Conservation (phyloP, 2,797 vertebrate species). For the Arctocebus calabarensis region DNA sequence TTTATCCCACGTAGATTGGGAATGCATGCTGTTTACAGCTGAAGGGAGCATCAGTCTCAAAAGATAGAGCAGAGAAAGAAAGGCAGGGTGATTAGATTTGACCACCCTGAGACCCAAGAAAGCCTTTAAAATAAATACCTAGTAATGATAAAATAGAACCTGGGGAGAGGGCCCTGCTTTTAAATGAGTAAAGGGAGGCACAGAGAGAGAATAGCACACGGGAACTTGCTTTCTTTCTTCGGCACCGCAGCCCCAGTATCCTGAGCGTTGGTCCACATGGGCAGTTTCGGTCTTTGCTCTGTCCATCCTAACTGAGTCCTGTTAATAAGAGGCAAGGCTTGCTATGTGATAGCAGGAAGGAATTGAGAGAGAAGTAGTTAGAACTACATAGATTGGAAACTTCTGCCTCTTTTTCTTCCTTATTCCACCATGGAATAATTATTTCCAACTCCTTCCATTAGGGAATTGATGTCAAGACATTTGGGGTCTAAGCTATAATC, state of each 20-base stretch:
- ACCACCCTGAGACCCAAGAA: neutral
- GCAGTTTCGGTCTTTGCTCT: neutral
- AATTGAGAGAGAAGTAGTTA: neutral
- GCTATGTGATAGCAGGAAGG: neutral
- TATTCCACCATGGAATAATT: neutral
- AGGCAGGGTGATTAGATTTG: neutral
- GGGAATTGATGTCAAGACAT: neutral
- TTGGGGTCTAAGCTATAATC: neutral
- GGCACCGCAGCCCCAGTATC: neutral
- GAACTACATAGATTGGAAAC: neutral
- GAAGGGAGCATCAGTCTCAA: neutral
- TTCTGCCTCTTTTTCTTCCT: neutral
- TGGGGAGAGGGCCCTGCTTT: neutral
- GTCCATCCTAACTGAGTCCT: neutral
- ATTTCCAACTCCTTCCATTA: neutral
- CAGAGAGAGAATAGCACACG: neutral
- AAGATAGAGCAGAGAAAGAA: conserved; percentile 11
- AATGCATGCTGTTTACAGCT: neutral
- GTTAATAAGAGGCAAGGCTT: neutral
- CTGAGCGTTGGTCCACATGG: neutral
- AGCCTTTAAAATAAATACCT: conserved; percentile 6
- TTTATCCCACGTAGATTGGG: neutral
- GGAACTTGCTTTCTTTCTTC: neutral
- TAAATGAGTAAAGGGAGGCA: neutral
- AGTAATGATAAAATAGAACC: neutral